Conservation (phyloP, 1,140 invertebrate genomes). For the Hestina assimilis region DNA sequence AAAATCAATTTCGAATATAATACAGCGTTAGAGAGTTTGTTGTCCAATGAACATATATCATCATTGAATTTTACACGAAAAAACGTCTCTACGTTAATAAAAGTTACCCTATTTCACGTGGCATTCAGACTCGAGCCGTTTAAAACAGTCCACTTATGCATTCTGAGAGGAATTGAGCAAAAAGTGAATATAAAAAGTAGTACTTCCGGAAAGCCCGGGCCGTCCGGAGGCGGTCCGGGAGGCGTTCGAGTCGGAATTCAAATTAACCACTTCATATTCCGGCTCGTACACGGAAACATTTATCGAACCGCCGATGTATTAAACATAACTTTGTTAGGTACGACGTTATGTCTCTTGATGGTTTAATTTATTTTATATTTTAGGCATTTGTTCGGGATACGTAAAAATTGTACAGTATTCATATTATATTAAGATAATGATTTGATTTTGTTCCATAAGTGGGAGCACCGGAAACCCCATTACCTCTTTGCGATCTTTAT, state of each 20-base stretch:
- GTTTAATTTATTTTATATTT: background rate
- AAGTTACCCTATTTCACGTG: constrained; percentile 16
- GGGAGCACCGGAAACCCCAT: too few species aligned
- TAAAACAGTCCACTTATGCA: constrained; percentile 27
- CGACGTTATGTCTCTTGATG: background rate
- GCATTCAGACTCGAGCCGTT: constrained; percentile 14
- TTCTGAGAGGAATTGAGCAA: constrained; percentile 39
- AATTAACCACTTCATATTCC: constrained; percentile 57
- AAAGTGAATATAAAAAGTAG: constrained; percentile 31
- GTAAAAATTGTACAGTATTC: too few species aligned
- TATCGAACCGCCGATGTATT: constrained; percentile 29
- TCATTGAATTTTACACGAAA: constrained; percentile 10
- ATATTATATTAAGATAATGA: too few species aligned
- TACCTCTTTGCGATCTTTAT: too few species aligned
- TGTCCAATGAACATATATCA: background rate
- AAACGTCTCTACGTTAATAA: constrained; percentile 13
- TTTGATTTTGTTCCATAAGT: too few species aligned
- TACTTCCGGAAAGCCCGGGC: constrained; percentile 11
- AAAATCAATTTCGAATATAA: too few species aligned
- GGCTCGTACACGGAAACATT: constrained; percentile 48
- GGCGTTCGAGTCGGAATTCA: constrained; percentile 47
- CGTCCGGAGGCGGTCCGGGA: constrained; percentile 4
- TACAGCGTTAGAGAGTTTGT: background rate
- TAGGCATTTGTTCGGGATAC: too few species aligned
- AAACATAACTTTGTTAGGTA: background rate